These are phyloP conservation scores for Podargus strigoides DNA, from an alignment of 2,797 vertebrate genomes.

Conservation along the genomic window DNA sequence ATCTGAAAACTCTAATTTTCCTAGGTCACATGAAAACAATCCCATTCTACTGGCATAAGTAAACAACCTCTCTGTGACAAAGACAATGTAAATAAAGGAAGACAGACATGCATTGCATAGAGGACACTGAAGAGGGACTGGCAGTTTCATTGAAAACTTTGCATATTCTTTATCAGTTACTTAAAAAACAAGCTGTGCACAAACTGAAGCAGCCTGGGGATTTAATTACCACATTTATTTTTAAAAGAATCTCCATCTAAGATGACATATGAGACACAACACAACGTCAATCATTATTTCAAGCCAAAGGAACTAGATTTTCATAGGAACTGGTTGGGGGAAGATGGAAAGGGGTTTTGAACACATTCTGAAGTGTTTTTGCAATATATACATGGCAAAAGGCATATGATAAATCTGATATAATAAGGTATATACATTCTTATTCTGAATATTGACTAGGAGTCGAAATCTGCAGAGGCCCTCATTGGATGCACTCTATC, in stretches of 20 bases:
- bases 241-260: slow-evolving; percentile 11
- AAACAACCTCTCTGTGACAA: neutral
- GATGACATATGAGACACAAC: neutral
- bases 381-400: neutral
- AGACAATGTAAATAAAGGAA: neutral
- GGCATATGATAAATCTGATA: neutral
- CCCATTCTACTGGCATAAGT: neutral
- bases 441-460: neutral
- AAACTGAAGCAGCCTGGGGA: neutral
- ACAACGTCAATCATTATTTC: neutral
- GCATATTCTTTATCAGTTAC: neutral
- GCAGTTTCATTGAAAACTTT: neutral
- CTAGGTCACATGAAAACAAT: neutral
- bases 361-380: neutral
- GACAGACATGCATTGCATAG: neutral
- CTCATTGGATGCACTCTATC: neutral
- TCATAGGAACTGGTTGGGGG: neutral
- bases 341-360: neutral
- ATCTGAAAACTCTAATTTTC: neutral
- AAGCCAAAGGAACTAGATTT: neutral
- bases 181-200: neutral
- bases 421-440: neutral
- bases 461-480: neutral
- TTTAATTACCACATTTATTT: slow-evolving; percentile 9
- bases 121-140: neutral